Base-by-base conservation (phyloP, 2,113 vertebrate species). In the Lepus europaeus region DNA sequence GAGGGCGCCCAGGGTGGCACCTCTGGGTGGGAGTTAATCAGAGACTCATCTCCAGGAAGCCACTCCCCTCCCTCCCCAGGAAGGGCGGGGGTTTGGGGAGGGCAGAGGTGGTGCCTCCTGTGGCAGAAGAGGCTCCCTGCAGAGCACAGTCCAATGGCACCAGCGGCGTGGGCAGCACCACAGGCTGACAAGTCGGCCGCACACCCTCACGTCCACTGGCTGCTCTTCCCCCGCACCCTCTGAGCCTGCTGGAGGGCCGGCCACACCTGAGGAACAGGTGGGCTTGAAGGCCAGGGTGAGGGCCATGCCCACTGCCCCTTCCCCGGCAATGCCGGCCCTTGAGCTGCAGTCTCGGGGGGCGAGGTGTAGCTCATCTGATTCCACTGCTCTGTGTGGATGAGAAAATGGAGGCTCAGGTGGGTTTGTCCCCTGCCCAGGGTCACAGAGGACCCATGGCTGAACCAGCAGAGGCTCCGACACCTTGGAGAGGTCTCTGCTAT, bases 211-310 rank as follows among this genome's bases (percentile, higher is more conserved):
- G 1, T 5, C n/a, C n/a, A 1, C 2, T 9, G n/a, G 51, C 59
- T n/a, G n/a, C 25, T 29, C 29, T 36, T 86, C 9, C 0, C 36
- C 14, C 12, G 49, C 0, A 6, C 81, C 20, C n/a, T 25, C 73
- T 8, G 25, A 56, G 79, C n/a, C n/a, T 14, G 11, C 20, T 12
- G 1, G 51, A 29, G 5, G 5, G 17, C 3, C 0, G 27, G n/a
- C 25, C 2, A 0, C 2, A 16, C 61, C 39, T 0, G 1, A 56
- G 20, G 0, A 19, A 22, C 83, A 22, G 77, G 5, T 1, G 12
- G 20, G 19, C 13, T 8, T 2, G 27, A 49, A 17, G 61, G 12
- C 23, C 74, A 8, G 29, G 2, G 12, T 13, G 10, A 73, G 72
- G 56, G 31, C 66, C 33, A 0, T 8, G 29, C 20, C n/a, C 4